Base-by-base conservation (phyloP, 2,797 vertebrate genomes). In the Chelon auratus region DNA sequence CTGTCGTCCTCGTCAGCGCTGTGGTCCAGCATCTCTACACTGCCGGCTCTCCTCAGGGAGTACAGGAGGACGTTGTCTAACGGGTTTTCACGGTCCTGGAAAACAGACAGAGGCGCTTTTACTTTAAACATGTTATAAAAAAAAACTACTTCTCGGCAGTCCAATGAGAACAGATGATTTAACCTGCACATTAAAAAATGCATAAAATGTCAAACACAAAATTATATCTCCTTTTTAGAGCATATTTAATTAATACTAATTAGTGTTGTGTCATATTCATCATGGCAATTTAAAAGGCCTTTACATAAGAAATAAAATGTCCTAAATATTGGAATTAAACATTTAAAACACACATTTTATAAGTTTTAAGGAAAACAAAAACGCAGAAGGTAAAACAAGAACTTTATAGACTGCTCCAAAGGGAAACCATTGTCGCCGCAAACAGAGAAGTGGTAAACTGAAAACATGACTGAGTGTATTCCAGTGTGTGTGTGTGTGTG, bases 81-180 rank as follows among this genome's bases (percentile, higher is more conserved):
- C 0, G 97, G 97, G 82, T 97, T 97, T 78, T 98, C 97, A 14
- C 94, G 92, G 58, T 97, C 96, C 97, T 98, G 70, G n/a, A 69
- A 37, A 55, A 62, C 36, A 76, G 37, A 30, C 3, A 22, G 24
- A 51, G 30, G 5, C 30, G 6, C 30, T 30, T 30, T 42, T 17
- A 9, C 17, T 43, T 33, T 15, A 20, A 33, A n/a, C 47, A 20
- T 50, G 2, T 47, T n/a, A 36, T 42, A 15, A n/a, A 22, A 58
- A n/a, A 0, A 17, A 14, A 30, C 6, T 30, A 4, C n/a, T 37
- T n/a, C n/a, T 64, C 36, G 9, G 14, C 33, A 3, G 22, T 57
- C 52, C 9, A 42, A 17, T 9, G 9, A 9, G 45, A 48, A 48
- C 8, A 18, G 9, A 10, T 9, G n/a, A 48, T 18, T 48, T 48